A percentile compares a stretch with the other conserved stretches of the same genome.
These are phyloP conservation scores for Odocoileus hemionus DNA, from an alignment of 2,113 vertebrate genomes.

Conservation along the genomic window DNA sequence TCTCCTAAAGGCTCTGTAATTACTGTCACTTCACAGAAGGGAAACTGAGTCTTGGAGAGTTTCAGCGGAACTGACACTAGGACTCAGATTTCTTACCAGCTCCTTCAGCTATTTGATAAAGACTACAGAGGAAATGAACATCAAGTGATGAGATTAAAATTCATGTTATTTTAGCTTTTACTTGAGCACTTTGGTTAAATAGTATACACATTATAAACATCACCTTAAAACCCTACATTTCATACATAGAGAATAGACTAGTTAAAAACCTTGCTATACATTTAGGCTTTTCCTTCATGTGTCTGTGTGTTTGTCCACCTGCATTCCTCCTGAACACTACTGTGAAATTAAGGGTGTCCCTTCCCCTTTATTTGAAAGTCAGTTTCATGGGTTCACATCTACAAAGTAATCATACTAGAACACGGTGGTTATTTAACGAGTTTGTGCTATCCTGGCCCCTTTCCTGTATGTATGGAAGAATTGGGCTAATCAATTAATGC, in stretches of 20 bases:
- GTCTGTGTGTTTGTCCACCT: neutral
- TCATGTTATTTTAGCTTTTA: neutral
- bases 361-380: neutral
- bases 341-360: neutral
- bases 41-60: neutral
- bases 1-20: slow-evolving; percentile 34
- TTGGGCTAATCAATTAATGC: neutral
- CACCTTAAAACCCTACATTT: neutral
- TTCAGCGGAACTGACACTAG: neutral
- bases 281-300: neutral
- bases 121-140: neutral
- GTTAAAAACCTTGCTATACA: neutral
- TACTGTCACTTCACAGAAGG: slow-evolving; percentile 23
- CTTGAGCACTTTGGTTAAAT: neutral
- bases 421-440: neutral
- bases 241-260: neutral
- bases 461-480: neutral
- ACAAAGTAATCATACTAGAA: neutral
- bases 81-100: neutral
- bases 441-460: neutral
- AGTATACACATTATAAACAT: neutral
- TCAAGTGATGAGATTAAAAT: neutral
- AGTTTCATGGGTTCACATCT: neutral
- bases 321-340: neutral
- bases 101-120: neutral